These are phyloP conservation scores for Pantherophis vulpinus DNA, from an alignment of 2,797 vertebrate genomes.

Conservation along the genomic window DNA sequence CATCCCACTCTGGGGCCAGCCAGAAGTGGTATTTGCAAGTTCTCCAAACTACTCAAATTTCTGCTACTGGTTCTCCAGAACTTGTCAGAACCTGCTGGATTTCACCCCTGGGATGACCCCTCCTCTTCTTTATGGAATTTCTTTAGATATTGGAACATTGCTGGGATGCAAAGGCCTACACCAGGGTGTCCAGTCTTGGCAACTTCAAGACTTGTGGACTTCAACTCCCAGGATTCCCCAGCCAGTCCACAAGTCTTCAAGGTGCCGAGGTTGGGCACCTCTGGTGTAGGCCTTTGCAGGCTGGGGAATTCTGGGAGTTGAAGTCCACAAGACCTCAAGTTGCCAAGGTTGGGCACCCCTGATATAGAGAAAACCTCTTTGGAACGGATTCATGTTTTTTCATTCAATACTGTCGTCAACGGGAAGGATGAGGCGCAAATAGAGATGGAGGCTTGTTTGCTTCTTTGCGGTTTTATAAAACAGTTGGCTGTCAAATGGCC, in stretches of 20 bases:
- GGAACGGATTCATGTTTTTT: slow-evolving; percentile 52
- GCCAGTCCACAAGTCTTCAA: not conserved
- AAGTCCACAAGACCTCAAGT: not conserved
- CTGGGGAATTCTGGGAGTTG: no score
- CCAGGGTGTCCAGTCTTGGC: no score
- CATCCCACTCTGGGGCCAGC: no score
- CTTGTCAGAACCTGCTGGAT: no score
- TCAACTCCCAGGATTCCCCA: not conserved
- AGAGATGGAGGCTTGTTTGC: not conserved
- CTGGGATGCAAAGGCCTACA: no score
- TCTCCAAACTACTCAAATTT: no score
- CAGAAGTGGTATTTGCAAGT: no score
- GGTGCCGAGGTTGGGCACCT: not conserved
- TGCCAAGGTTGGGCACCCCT: not conserved
- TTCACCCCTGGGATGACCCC: no score
- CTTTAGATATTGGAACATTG: not conserved
- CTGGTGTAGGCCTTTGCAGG: not conserved
- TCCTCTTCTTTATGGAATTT: no score
- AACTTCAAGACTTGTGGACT: not conserved
- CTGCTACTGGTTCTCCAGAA: no score
- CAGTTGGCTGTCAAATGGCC: slow-evolving; percentile 59
- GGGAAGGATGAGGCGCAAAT: not conserved
- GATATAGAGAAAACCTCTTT: slow-evolving; percentile 33
- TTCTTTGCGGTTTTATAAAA: not conserved
- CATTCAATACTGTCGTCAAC: slow-evolving; percentile 46